These are phyloP conservation scores for Coenonympha arcania DNA, from an alignment of 2,888 invertebrate genomes.

Conservation along the genomic window DNA sequence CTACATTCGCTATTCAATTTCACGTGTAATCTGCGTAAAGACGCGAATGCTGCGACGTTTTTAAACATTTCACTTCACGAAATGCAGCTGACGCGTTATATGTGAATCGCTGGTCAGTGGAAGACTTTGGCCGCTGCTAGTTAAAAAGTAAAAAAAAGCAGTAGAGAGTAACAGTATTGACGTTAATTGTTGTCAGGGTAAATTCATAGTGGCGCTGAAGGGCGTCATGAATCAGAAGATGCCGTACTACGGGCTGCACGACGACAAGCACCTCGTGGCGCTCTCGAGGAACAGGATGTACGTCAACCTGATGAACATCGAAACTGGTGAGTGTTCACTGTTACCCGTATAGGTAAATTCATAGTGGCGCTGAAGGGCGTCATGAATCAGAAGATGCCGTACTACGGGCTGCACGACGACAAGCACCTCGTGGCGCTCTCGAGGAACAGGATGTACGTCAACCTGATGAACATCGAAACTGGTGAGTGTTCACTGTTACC, in stretches of 20 bases:
- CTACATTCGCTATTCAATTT: too few species aligned
- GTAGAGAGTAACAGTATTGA: too few species aligned
- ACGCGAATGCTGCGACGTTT: too few species aligned
- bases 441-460: constrained; percentile 91
- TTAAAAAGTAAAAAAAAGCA: too few species aligned
- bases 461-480: constrained; percentile 86
- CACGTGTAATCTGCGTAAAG: too few species aligned
- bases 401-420: constrained; percentile 86
- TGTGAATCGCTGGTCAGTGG: too few species aligned
- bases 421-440: constrained; percentile 87
- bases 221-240: constrained; percentile 95
- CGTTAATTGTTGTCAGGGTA: constrained; percentile 56
- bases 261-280: constrained; percentile 84
- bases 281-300: constrained; percentile 91
- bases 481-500: constrained; percentile 53
- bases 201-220: constrained; percentile 80
- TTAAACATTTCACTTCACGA: too few species aligned
- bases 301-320: constrained; percentile 88
- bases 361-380: constrained; percentile 85
- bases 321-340: constrained; percentile 72
- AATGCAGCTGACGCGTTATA: too few species aligned
- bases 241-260: constrained; percentile 91
- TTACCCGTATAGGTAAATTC: constrained; percentile 55
- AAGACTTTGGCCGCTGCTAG: too few species aligned
- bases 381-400: constrained; percentile 95